A percentile compares a stretch with the other conserved stretches of the same genome.
phyloP scores from a whole-genome alignment of 2,888 invertebrate genomes.

The Caenorhabditis sinica region DNA sequence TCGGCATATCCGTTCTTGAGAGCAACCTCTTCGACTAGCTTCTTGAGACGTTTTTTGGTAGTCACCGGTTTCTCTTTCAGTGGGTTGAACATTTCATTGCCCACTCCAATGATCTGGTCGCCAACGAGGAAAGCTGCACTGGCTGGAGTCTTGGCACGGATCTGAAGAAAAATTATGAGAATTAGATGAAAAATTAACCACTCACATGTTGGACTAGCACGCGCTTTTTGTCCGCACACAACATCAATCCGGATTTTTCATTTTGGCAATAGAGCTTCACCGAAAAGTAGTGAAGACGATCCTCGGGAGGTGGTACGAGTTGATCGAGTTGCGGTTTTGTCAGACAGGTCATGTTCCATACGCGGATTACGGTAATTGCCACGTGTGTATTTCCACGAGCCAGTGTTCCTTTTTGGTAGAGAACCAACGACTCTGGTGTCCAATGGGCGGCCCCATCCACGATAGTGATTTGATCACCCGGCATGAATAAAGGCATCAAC shows the following conservation, averaged over 20 bases:
- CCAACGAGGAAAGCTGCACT: conserved; percentile 11
- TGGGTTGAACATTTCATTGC: background rate
- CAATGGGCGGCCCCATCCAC: background rate
- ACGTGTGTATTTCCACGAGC: background rate
- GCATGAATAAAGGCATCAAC: conserved; percentile 7
- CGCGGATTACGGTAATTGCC: conserved; percentile 11
- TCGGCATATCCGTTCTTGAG: background rate
- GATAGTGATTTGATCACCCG: background rate
- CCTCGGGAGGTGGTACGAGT: background rate
- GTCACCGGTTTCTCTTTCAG: background rate
- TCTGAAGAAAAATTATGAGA: background rate
- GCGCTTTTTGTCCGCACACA: background rate
- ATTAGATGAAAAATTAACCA: background rate
- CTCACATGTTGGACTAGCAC: conserved; percentile 3
- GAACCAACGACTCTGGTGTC: background rate
- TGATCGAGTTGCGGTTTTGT: background rate
- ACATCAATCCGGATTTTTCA: background rate
- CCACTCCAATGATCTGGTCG: background rate
- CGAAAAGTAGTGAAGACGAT: background rate
- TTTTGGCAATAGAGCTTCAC: background rate
- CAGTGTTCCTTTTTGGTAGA: background rate
- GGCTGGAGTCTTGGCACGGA: conserved; percentile 7
- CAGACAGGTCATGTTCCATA: conserved; percentile 16
- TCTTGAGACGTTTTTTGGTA: background rate
- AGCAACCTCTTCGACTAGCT: background rate